A percentile compares a stretch with the other conserved stretches of the same genome.
Evolutionary conservation across 2,797 vertebrate genomes (phyloP).

Genomic region (Meda fulgida): DNA sequence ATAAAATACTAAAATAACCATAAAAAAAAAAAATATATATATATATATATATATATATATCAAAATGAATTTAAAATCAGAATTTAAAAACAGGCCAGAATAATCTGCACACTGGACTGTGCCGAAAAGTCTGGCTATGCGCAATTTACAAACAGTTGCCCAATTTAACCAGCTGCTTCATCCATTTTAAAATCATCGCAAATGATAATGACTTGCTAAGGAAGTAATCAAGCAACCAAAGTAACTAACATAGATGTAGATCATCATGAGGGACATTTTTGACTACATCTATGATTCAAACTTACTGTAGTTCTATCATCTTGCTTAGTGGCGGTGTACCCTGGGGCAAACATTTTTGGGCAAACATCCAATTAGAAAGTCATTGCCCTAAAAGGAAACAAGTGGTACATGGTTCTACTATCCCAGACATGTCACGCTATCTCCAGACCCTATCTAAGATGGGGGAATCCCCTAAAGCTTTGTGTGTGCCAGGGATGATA

Average conservation of each 20-base stretch:
- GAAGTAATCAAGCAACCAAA: neutral
- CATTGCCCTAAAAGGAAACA: conserved; percentile 72
- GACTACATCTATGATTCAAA: neutral
- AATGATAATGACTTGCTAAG: neutral
- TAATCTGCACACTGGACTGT: neutral
- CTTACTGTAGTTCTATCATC: conserved; percentile 13
- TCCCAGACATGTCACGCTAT: conserved; percentile 67
- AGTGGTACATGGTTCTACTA: conserved; percentile 71
- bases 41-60: too few species aligned
- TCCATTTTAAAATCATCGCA: neutral
- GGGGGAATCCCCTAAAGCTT: conserved; percentile 65
- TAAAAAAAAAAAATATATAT: too few species aligned
- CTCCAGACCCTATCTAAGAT: conserved; percentile 56
- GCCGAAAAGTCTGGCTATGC: neutral
- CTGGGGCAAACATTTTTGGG: conserved; percentile 73
- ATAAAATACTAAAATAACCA: too few species aligned
- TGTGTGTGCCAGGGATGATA: conserved; percentile 59
- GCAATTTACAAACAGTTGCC: neutral
- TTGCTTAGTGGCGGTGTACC: conserved; percentile 69
- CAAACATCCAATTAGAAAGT: conserved; percentile 77
- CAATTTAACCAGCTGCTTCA: neutral
- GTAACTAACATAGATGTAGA: neutral
- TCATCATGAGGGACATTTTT: neutral
- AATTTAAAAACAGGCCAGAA: neutral
- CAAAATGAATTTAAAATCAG: neutral